Base-by-base conservation (phyloP, 2,888 invertebrate genomes). In the Cancer borealis region DNA sequence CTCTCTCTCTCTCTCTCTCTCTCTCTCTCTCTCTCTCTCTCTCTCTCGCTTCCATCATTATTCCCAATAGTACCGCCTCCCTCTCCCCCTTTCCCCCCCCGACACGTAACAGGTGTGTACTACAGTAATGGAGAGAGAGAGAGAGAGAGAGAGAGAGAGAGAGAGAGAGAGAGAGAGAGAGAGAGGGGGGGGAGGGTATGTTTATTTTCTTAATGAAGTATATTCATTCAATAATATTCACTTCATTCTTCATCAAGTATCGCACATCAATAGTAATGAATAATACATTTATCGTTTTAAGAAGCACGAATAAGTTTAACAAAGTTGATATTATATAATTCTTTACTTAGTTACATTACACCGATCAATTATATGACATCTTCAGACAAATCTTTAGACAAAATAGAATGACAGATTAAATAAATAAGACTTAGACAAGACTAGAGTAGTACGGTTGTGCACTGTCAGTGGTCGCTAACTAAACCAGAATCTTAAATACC, bases 391-490 rank as follows among this genome's bases (percentile, higher is more conserved):
- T 89, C 49, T 60, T 54, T 8, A 17, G 60, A 17, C 60, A 60
- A 21, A 21, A 60, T 21, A 21, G 21, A 60, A 21, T 60, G 60
- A 60, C 21, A 14, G 60, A 60, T 60, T 54, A 54, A 54, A 17
- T 60, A 21, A 39, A 21, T 21, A 60, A 60, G 60, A 21, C 60
- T 3, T 17, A 21, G 4, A 60, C 3, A 21, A 60, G 60, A 60
- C 60, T 49, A 39, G 46, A 17, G 79, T 60, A 30, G 73, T 94
- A 84, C 46, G 94, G 94, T 73, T 94, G 17, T 92, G 89, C 94
- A 92, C 94, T 94, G 94, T 92, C 94, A 94, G 54, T 79, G 45
- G 73, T 39, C 1, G 21, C 17, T 73, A 54, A 79, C 92, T 92
- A 94, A 94, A 92, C 45, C 73, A 21, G 30, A 46, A 46, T 88